phyloP scores from a whole-genome alignment of 2,113 vertebrate genomes.

The Xyliphius kryptos region DNA sequence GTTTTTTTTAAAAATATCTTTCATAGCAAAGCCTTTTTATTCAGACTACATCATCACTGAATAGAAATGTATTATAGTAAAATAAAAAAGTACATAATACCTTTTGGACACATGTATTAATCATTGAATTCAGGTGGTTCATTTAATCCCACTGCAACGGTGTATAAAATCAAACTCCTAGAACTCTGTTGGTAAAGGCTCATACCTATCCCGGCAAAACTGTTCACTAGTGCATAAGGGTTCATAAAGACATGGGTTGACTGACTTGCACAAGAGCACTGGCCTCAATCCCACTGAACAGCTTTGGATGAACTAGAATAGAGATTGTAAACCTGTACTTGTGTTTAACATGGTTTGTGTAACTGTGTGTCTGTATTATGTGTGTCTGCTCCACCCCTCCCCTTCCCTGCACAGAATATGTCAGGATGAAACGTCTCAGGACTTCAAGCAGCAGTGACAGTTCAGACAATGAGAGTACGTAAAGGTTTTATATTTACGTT shows the following conservation, averaged over 20 bases:
- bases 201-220: too few species aligned
- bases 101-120: neutral
- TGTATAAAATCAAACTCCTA: too few species aligned
- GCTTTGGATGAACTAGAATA: too few species aligned
- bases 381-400: neutral
- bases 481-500: slow-evolving; percentile 17
- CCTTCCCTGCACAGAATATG: slow-evolving; percentile 69
- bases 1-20: neutral
- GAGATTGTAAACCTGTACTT: too few species aligned
- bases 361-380: neutral
- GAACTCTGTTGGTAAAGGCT: too few species aligned
- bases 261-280: too few species aligned
- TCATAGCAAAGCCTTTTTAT: neutral
- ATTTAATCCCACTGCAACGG: too few species aligned
- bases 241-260: too few species aligned
- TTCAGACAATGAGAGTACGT: slow-evolving; percentile 97
- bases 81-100: neutral
- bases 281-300: too few species aligned
- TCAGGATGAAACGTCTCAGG: slow-evolving; percentile 96
- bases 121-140: too few species aligned
- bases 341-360: too few species aligned
- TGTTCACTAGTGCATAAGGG: too few species aligned
- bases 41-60: neutral
- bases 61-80: neutral
- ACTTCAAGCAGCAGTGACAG: slow-evolving; percentile 93